Evolutionary conservation across 2,797 vertebrate genomes (phyloP).

Genomic region (Poecilia gillii): DNA sequence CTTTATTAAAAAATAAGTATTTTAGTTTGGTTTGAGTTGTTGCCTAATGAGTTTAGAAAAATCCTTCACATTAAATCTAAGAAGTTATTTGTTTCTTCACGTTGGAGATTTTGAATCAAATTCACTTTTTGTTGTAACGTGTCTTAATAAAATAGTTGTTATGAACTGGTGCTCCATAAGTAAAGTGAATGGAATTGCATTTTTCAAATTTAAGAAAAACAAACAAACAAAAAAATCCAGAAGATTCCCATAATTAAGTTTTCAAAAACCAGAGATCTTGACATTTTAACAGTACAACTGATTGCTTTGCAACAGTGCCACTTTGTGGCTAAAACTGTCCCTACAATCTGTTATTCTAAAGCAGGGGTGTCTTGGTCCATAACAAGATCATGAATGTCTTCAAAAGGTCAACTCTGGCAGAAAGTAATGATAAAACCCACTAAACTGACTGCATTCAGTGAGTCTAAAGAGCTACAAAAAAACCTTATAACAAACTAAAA

Average conservation of each 20-base stretch:
- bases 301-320: constrained; percentile 43
- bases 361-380: neutral
- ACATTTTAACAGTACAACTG: neutral
- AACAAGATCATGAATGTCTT: neutral
- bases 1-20: no score
- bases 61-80: neutral
- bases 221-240: no score
- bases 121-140: neutral
- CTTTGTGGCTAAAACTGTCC: constrained; percentile 50
- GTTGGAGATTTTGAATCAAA: neutral
- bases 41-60: neutral
- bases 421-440: neutral
- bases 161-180: neutral
- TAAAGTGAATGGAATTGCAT: neutral
- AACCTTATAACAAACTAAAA: neutral
- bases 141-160: neutral
- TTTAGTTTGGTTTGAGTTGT: neutral
- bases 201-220: neutral
- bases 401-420: neutral
- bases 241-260: neutral
- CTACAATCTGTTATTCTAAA: neutral
- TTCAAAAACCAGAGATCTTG: neutral
- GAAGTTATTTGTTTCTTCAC: neutral
- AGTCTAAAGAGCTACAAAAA: no score
- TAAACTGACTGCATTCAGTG: neutral